A percentile compares a stretch with the other conserved stretches of the same genome.
Evolutionary conservation across 2,888 invertebrate genomes (phyloP).

Genomic region (Ernsta delagoae): DNA sequence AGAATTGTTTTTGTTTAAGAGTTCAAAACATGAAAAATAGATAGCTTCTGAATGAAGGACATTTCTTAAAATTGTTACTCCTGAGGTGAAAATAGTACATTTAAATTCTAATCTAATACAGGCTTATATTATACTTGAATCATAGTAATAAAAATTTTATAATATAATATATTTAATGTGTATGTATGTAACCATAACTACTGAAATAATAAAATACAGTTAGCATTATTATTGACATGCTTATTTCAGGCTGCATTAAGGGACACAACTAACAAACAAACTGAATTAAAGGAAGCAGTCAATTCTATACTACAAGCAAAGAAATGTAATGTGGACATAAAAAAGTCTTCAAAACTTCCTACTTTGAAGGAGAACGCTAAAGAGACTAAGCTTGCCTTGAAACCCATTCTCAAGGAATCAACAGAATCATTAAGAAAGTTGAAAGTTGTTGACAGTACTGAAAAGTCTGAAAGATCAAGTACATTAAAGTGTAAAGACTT

Average conservation of each 20-base stretch:
- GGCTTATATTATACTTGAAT: too few relatives aligned
- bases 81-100: too few relatives aligned
- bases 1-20: too few relatives aligned
- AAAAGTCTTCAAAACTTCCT: conserved; percentile 58
- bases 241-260: conserved; percentile 60
- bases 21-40: too few relatives aligned
- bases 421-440: conserved; percentile 69
- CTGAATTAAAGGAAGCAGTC: conserved; percentile 59
- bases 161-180: too few relatives aligned
- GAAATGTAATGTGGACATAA: conserved; percentile 55
- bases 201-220: too few relatives aligned
- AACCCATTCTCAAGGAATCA: conserved; percentile 64
- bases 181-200: too few relatives aligned
- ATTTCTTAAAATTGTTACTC: too few relatives aligned
- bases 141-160: too few relatives aligned
- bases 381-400: conserved; percentile 54
- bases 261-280: conserved; percentile 58
- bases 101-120: too few relatives aligned
- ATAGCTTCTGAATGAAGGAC: too few relatives aligned
- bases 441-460: conserved; percentile 54
- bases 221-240: neutral
- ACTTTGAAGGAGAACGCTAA: conserved; percentile 55
- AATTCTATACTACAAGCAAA: conserved; percentile 55
- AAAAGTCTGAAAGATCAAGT: conserved; percentile 35
- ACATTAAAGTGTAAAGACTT: conserved; percentile 37